A percentile compares a stretch with the other conserved stretches of the same genome.
Conservation (phyloP, 2,888 invertebrate genomes). For the Drosophila algonquin region DNA sequence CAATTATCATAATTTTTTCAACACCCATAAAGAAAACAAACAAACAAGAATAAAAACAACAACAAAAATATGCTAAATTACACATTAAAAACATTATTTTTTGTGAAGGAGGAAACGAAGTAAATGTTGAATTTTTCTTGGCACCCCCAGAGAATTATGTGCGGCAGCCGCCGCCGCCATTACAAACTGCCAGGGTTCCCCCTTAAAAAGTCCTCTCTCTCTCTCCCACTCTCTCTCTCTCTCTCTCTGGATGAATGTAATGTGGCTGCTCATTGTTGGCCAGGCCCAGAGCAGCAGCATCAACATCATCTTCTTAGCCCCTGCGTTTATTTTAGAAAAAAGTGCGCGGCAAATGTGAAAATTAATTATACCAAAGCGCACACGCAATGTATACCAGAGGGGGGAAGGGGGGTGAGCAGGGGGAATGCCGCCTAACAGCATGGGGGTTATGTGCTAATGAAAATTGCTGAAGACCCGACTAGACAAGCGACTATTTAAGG, state of each 20-base stretch:
- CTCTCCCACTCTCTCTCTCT: background rate
- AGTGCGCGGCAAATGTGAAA: conserved; percentile 61
- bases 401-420: no score
- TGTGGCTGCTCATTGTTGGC: conserved; percentile 61
- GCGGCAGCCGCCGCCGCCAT: conserved; percentile 32
- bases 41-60: conserved; percentile 8
- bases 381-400: conserved; percentile 13
- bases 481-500: conserved; percentile 46
- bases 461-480: conserved; percentile 23
- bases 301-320: conserved; percentile 25
- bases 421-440: conserved; percentile 24
- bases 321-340: conserved; percentile 52
- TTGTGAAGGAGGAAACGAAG: conserved; percentile 29
- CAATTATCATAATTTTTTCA: conserved; percentile 59
- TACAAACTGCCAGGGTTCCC: conserved; percentile 28
- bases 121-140: conserved; percentile 55
- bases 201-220: no score
- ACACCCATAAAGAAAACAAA: conserved; percentile 26
- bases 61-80: conserved; percentile 58
- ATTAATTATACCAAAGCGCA: conserved; percentile 61
- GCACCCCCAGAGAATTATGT: conserved; percentile 48
- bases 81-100: conserved; percentile 61
- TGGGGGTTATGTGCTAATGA: conserved; percentile 42
- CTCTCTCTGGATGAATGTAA: conserved; percentile 27
- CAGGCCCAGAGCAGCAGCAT: conserved; percentile 21